These are phyloP conservation scores for Azemiops feae DNA, from an alignment of 2,113 vertebrate genomes.

Conservation along the genomic window DNA sequence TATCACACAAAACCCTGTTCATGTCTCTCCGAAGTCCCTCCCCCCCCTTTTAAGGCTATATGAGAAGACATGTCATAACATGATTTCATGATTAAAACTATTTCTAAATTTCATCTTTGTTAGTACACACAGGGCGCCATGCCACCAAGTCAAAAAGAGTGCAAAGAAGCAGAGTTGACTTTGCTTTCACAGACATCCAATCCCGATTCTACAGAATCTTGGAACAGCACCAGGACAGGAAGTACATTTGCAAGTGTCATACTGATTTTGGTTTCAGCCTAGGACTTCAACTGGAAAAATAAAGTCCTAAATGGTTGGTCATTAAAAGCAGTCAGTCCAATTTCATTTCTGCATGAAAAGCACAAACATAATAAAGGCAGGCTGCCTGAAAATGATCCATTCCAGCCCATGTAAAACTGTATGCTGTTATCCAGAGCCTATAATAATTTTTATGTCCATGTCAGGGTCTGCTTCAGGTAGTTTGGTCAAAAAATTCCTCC, in stretches of 20 bases:
- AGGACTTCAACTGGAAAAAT: constrained; percentile 18
- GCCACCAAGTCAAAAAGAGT: constrained; percentile 25
- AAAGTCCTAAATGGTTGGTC: not conserved
- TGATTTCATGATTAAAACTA: constrained; percentile 59
- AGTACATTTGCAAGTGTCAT: constrained; percentile 5
- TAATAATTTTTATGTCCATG: not conserved
- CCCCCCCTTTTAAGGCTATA: constrained; percentile 37
- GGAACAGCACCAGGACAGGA: constrained; percentile 3
- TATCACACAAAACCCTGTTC: constrained; percentile 47
- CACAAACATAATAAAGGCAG: constrained; percentile 71
- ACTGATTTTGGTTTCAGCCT: constrained; percentile 26
- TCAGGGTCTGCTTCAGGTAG: constrained; percentile 40
- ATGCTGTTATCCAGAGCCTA: constrained; percentile 27
- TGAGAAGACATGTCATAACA: constrained; percentile 52
- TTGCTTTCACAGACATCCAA: constrained; percentile 45
- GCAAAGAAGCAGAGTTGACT: constrained; percentile 41
- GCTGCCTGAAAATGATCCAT: constrained; percentile 52
- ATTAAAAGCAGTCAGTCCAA: constrained; percentile 16
- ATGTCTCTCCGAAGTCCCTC: constrained; percentile 9
- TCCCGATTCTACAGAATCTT: constrained; percentile 25
- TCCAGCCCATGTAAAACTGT: constrained; percentile 67
- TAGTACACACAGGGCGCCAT: constrained; percentile 50
- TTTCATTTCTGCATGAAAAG: constrained; percentile 55
- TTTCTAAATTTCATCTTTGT: constrained; percentile 62
- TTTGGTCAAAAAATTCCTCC: constrained; percentile 76